Percentiles rank a stretch among this genome's conserved stretches.
Conservation (phyloP, 1,140 invertebrate genomes). For the silkworm (Bombyx mori) region ASM3026992v2 NC_085124.1:12252501-12253000, state of each 20-base stretch:
- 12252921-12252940: constrained; percentile 81
- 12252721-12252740: constrained; percentile 78
- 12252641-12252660: constrained; percentile 68
- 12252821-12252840: constrained; percentile 76
- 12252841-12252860: constrained; percentile 79
- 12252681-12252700: constrained; percentile 80
- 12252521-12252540: no score
- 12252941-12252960: constrained; percentile 78
- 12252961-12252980: constrained; percentile 75
- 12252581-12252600: neutral
- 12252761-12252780: constrained; percentile 74
- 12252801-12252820: constrained; percentile 79
- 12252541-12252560: no score
- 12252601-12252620: neutral
- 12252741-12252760: constrained; percentile 72
- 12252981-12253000: constrained; percentile 80
- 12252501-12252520: no score
- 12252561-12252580: no score
- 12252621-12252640: neutral
- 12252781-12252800: constrained; percentile 76
- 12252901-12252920: constrained; percentile 78
- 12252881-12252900: constrained; percentile 79
- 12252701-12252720: constrained; percentile 80
- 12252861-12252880: constrained; percentile 78
- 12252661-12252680: constrained; percentile 76